Evolutionary conservation across 2,888 invertebrate species (phyloP).

Genomic region (Andrena bucephala): DNA sequence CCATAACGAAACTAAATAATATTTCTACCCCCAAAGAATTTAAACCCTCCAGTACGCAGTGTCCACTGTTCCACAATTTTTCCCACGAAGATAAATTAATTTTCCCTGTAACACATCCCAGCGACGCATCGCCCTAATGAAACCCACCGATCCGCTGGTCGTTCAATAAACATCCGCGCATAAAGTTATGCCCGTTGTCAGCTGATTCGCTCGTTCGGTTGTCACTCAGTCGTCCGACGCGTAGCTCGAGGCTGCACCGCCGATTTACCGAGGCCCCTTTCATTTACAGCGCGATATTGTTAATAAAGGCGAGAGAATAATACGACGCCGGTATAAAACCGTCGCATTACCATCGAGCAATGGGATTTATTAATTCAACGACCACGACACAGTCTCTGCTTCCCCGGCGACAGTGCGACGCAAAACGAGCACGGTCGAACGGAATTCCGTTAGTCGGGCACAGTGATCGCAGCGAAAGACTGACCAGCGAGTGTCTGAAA

Average conservation of each 20-base stretch:
- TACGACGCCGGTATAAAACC: conserved; percentile 3
- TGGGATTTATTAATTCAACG: conserved; percentile 23
- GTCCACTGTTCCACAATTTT: not conserved
- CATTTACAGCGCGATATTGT: conserved; percentile 30
- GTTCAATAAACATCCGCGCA: conserved; percentile 19
- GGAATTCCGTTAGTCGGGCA: too few relatives aligned
- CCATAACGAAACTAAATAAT: too few relatives aligned
- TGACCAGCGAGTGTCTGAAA: not conserved
- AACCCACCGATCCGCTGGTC: not conserved
- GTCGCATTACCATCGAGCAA: not conserved
- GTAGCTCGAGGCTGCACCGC: not conserved
- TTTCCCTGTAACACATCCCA: not conserved
- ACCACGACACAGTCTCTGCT: too few relatives aligned
- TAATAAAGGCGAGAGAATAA: conserved; percentile 40
- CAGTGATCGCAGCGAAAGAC: not conserved
- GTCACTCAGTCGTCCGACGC: not conserved
- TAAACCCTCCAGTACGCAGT: not conserved
- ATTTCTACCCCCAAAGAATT: too few relatives aligned
- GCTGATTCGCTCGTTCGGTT: conserved; percentile 3
- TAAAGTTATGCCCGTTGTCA: conserved; percentile 29
- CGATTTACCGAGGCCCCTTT: conserved; percentile 24
- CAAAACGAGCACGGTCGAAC: too few relatives aligned
- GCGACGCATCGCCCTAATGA: not conserved
- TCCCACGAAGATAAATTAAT: not conserved
- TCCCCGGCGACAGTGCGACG: too few relatives aligned